Evolutionary conservation across 2,888 invertebrate genomes (phyloP).

Genomic region (Stegophylla sp.): DNA sequence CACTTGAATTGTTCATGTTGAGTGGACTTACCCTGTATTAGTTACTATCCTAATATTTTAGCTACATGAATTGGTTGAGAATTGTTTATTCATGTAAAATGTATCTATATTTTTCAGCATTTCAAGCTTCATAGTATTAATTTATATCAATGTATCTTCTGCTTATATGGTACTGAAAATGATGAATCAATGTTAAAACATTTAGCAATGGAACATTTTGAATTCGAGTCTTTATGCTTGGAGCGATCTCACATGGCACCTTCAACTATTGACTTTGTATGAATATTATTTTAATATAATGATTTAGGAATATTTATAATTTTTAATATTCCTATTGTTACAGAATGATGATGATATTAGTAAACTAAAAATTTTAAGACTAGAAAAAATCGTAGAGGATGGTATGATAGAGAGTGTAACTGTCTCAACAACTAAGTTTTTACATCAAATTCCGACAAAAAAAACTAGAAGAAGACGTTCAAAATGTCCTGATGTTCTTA

Average conservation of each 20-base stretch:
- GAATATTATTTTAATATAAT: constrained; percentile 16
- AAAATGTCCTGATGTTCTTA: constrained; percentile 7
- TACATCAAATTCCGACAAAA: not conserved
- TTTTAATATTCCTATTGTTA: not conserved
- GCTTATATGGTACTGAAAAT: constrained; percentile 34
- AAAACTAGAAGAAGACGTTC: constrained; percentile 12
- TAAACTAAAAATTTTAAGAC: constrained; percentile 34
- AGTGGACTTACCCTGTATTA: no score
- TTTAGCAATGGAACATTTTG: constrained; percentile 52
- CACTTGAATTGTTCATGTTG: no score
- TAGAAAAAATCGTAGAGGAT: constrained; percentile 3
- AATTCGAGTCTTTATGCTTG: constrained; percentile 40
- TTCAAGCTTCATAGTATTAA: constrained; percentile 41
- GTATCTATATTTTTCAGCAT: constrained; percentile 46
- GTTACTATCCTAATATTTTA: no score
- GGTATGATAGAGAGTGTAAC: not conserved
- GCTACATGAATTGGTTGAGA: no score
- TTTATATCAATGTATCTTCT: constrained; percentile 44
- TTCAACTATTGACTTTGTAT: not conserved
- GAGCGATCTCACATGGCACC: constrained; percentile 8
- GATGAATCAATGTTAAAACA: constrained; percentile 24
- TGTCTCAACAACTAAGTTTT: not conserved
- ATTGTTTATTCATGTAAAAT: no score
- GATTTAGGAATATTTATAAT: not conserved
- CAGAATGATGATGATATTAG: constrained; percentile 2